Percentiles rank a stretch among this genome's conserved stretches.
These are phyloP conservation scores for Antheraea assamensis DNA, from an alignment of 2,888 invertebrate species.

Conservation along the genomic window DNA sequence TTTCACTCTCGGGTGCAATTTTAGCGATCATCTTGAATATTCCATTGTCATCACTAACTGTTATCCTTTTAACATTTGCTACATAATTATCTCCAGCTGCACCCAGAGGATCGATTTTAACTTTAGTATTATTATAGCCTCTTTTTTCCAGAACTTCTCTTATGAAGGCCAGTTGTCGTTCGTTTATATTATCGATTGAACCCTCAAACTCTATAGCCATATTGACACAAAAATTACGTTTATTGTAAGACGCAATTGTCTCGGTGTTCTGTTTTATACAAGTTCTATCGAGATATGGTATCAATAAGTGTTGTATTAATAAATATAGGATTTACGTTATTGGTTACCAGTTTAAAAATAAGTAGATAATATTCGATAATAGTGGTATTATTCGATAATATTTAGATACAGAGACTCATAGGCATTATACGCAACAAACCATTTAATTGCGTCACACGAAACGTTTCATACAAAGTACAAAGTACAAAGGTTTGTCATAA, in stretches of 20 bases:
- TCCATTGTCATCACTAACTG: constrained; percentile 32
- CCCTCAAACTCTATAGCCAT: constrained; percentile 39
- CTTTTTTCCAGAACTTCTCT: too few relatives aligned
- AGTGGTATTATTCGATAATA: background rate
- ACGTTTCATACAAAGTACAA: too few relatives aligned
- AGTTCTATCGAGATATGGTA: constrained; percentile 5
- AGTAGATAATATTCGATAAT: background rate
- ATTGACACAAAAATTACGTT: constrained; percentile 17
- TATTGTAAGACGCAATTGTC: background rate
- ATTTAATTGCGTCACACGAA: background rate
- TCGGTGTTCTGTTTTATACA: constrained; percentile 10
- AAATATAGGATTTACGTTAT: background rate
- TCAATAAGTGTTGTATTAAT: background rate
- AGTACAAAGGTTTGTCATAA: too few relatives aligned
- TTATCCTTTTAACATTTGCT: constrained; percentile 38
- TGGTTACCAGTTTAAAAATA: background rate
- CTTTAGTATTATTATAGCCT: too few relatives aligned
- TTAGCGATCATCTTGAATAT: constrained; percentile 48
- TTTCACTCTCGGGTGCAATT: constrained; percentile 43
- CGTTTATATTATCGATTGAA: constrained; percentile 28
- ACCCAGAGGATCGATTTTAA: constrained; percentile 30
- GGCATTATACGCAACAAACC: background rate
- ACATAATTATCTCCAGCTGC: too few relatives aligned
- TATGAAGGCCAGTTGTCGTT: constrained; percentile 28
- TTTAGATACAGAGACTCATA: background rate